These are phyloP conservation scores for Harpegnathos saltator DNA, from an alignment of 1,140 invertebrate species.

Conservation along the genomic window DNA sequence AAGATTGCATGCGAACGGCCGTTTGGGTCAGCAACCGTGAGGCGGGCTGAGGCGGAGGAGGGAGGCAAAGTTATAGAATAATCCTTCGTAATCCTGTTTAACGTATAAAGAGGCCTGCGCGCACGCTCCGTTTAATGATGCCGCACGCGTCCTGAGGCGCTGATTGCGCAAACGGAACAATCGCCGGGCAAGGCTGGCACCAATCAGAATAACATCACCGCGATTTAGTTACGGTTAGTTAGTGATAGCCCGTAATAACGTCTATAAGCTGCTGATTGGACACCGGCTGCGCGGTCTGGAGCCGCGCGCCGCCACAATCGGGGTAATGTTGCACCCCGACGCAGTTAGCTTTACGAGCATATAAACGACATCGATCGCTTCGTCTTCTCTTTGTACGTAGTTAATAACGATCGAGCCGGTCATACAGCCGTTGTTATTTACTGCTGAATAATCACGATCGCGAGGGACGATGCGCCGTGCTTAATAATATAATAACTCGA, in stretches of 20 bases:
- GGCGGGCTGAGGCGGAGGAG: too few relatives aligned
- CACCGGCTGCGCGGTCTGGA: slow-evolving; percentile 6
- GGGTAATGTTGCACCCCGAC: slow-evolving; percentile 9
- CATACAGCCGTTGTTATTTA: background rate
- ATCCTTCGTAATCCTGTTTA: slow-evolving; percentile 63
- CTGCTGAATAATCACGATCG: slow-evolving; percentile 14
- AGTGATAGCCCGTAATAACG: slow-evolving; percentile 48
- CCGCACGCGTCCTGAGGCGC: background rate
- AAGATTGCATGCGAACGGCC: slow-evolving; percentile 43
- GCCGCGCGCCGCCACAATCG: slow-evolving; percentile 19
- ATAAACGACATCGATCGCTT: slow-evolving; percentile 48
- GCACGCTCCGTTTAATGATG: slow-evolving; percentile 13
- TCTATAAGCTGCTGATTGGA: slow-evolving; percentile 52
- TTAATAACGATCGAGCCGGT: slow-evolving; percentile 16
- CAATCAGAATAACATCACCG: slow-evolving; percentile 51
- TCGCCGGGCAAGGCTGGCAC: background rate
- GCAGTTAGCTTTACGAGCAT: slow-evolving; percentile 44
- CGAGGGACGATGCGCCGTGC: background rate
- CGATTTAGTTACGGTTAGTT: slow-evolving; percentile 50
- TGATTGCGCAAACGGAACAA: slow-evolving; percentile 41
- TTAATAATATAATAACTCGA: background rate
- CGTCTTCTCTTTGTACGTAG: background rate
- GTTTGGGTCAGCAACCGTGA: slow-evolving; percentile 29
- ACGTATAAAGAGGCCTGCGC: slow-evolving; percentile 15
- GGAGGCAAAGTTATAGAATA: slow-evolving; percentile 31